Conservation (phyloP, 2,113 vertebrate genomes). For the Pterocles orientalis region DNA sequence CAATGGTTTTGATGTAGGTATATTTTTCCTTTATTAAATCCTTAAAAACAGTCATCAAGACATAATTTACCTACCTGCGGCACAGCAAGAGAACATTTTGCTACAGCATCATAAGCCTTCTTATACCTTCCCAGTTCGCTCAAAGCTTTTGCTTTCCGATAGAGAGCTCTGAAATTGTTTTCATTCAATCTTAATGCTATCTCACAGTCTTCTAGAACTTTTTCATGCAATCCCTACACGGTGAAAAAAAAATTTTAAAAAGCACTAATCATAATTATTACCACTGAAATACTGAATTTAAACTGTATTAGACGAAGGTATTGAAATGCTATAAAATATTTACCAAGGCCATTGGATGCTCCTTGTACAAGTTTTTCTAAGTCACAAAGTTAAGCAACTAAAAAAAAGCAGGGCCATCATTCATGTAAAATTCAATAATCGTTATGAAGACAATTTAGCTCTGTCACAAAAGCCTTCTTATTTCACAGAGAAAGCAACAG, state of each 20-base stretch:
- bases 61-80: slow-evolving; percentile 84
- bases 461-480: neutral
- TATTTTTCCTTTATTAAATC: neutral
- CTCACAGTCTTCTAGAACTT: slow-evolving; percentile 90
- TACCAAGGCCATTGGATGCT: neutral
- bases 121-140: slow-evolving; percentile 87
- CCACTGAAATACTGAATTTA: neutral
- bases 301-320: neutral
- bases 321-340: neutral
- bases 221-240: slow-evolving; percentile 84
- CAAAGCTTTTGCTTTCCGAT: slow-evolving; percentile 90
- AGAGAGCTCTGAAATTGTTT: slow-evolving; percentile 90
- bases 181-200: slow-evolving; percentile 86
- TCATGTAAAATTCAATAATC: neutral
- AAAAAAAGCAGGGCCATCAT: neutral
- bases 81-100: slow-evolving; percentile 92
- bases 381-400: neutral
- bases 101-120: slow-evolving; percentile 93
- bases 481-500: neutral
- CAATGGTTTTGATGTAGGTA: neutral
- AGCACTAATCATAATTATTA: neutral
- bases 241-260: neutral
- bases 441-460: neutral
- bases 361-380: neutral
- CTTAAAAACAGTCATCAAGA: neutral